A percentile compares a stretch with the other conserved stretches of the same genome.
Evolutionary conservation across 2,888 invertebrate species (phyloP).

Genomic region (Drosophila neotestacea): DNA sequence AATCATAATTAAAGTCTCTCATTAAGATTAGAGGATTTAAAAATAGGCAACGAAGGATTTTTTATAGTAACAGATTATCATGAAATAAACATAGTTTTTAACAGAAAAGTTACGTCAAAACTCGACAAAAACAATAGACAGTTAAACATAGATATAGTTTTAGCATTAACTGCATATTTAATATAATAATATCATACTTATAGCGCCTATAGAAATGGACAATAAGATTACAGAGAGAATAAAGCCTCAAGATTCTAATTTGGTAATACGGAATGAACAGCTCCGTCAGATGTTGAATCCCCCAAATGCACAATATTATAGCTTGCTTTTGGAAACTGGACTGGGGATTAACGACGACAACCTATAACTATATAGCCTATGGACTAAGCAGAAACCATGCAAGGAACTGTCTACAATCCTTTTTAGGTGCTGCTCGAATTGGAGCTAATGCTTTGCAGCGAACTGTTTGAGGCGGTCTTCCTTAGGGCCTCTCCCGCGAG

Average conservation of each 20-base stretch:
- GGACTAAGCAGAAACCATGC: slow-evolving; percentile 66
- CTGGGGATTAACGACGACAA: slow-evolving; percentile 12
- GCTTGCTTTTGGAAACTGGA: slow-evolving; percentile 5
- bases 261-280: not conserved
- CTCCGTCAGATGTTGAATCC: not conserved
- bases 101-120: not conserved
- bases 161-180: slow-evolving; percentile 18
- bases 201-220: not conserved
- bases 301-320: not conserved
- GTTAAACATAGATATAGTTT: slow-evolving; percentile 6
- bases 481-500: slow-evolving; percentile 61
- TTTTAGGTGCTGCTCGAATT: slow-evolving; percentile 78
- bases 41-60: no score
- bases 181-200: slow-evolving; percentile 24
- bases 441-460: slow-evolving; percentile 82
- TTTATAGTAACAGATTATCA: no score
- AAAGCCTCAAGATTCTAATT: slow-evolving; percentile 11
- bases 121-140: not conserved
- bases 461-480: slow-evolving; percentile 80
- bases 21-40: no score
- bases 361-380: slow-evolving; percentile 60
- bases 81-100: not conserved
- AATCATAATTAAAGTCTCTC: no score
- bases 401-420: slow-evolving; percentile 48
- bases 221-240: slow-evolving; percentile 8